Evolutionary conservation across 2,888 invertebrate species (phyloP).

Genomic region (Leucophenga maculata): DNA sequence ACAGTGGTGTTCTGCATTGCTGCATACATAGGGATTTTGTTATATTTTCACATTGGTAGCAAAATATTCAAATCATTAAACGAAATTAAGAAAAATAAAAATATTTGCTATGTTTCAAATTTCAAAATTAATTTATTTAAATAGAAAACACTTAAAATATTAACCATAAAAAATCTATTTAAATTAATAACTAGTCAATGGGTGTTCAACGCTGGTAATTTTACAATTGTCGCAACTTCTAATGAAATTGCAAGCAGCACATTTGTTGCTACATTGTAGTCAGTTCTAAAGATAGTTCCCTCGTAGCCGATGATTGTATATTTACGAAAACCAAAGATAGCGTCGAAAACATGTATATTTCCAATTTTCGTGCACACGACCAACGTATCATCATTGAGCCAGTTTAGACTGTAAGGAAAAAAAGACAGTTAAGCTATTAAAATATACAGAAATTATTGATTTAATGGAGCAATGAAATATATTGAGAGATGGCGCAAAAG

Average conservation of each 20-base stretch:
- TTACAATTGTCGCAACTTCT: conserved; percentile 84
- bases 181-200: too few relatives aligned
- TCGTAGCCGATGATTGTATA: conserved; percentile 80
- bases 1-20: not conserved
- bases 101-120: too few relatives aligned
- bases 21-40: too few relatives aligned
- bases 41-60: too few relatives aligned
- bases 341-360: conserved; percentile 83
- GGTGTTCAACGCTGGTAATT: conserved; percentile 59
- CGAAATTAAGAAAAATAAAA: too few relatives aligned
- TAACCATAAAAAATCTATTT: too few relatives aligned
- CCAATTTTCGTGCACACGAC: conserved; percentile 86
- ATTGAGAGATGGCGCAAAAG: too few relatives aligned
- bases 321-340: conserved; percentile 78
- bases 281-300: conserved; percentile 83
- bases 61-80: too few relatives aligned
- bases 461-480: too few relatives aligned
- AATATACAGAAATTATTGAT: too few relatives aligned
- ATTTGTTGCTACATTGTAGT: conserved; percentile 78
- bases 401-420: conserved; percentile 70
- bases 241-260: conserved; percentile 82
- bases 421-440: not conserved
- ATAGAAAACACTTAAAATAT: too few relatives aligned
- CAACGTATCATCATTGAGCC: conserved; percentile 74
- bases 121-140: too few relatives aligned